These are phyloP conservation scores for Phalacrocorax carbo DNA, from an alignment of 2,113 vertebrate genomes.

Conservation along the genomic window DNA sequence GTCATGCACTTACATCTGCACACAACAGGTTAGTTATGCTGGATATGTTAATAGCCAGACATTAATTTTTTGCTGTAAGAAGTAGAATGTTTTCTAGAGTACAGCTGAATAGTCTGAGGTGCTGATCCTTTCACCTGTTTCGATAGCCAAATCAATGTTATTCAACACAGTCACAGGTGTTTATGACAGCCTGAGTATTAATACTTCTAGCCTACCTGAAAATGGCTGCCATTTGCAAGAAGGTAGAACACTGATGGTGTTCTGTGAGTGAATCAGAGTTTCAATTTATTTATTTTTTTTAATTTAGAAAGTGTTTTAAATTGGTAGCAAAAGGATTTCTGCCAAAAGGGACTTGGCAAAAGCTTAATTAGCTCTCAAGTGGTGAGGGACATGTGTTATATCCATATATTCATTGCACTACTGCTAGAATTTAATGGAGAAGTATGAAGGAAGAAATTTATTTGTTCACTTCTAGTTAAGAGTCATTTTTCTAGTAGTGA, in stretches of 20 bases:
- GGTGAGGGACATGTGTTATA: neutral
- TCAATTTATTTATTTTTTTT: neutral
- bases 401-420: neutral
- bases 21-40: constrained; percentile 4
- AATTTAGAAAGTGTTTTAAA: neutral
- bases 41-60: neutral
- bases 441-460: neutral
- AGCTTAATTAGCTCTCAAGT: neutral
- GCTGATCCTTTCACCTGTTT: constrained; percentile 40
- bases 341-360: neutral
- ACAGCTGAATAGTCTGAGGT: constrained; percentile 42
- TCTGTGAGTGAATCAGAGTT: neutral
- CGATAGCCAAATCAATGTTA: constrained; percentile 59
- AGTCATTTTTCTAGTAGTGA: neutral
- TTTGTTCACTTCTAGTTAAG: neutral
- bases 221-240: neutral
- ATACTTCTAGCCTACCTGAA: constrained; percentile 27
- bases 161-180: constrained; percentile 15
- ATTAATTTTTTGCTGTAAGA: constrained; percentile 8
- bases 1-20: neutral
- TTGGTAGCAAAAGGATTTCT: neutral
- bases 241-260: neutral
- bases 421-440: neutral
- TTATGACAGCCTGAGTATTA: constrained; percentile 37
- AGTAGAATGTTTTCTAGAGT: constrained; percentile 23